Conservation (phyloP, 2,797 vertebrate genomes). For the Sebastes paucispinis region DNA sequence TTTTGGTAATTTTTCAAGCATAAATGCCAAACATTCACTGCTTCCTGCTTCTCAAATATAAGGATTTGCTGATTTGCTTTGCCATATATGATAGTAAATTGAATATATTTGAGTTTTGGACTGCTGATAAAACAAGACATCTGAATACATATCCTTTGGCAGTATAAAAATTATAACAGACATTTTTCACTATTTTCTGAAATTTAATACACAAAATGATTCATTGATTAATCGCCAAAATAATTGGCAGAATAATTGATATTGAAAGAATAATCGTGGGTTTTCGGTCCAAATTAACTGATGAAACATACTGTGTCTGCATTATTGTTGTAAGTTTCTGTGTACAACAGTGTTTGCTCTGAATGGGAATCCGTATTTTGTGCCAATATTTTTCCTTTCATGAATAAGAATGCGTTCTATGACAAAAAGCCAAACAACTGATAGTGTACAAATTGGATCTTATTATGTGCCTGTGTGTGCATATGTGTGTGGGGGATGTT, state of each 20-base stretch:
- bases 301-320: background rate
- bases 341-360: background rate
- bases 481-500: constrained; percentile 19
- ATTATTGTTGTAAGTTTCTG: background rate
- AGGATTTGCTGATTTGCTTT: background rate
- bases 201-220: no score
- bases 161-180: background rate
- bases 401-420: constrained; percentile 35
- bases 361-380: constrained; percentile 16
- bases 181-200: background rate
- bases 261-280: background rate
- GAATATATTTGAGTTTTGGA: background rate
- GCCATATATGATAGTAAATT: background rate
- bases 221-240: background rate
- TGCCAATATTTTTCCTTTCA: constrained; percentile 23
- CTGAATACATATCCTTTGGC: background rate
- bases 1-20: background rate
- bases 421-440: constrained; percentile 33
- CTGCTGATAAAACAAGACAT: background rate
- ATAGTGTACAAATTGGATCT: constrained; percentile 38
- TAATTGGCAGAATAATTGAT: background rate
- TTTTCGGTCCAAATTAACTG: background rate
- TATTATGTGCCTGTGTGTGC: constrained; percentile 3
- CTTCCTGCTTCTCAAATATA: background rate
- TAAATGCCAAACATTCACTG: background rate